phyloP scores from a whole-genome alignment of 2,888 invertebrate genomes.

The Schizaphis graminum region DNA sequence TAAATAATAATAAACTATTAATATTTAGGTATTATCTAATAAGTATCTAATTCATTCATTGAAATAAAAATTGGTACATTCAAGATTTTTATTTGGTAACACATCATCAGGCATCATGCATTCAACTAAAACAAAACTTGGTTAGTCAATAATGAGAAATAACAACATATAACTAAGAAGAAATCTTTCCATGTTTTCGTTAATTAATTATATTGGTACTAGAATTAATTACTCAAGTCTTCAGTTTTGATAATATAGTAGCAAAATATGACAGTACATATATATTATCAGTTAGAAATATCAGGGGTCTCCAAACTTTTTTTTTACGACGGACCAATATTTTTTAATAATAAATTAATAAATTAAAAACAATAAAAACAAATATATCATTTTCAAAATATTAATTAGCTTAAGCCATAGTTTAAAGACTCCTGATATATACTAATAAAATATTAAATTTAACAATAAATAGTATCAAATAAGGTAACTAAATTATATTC shows the following conservation, averaged over 20 bases:
- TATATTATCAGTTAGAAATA: background rate
- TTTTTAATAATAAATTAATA: no score
- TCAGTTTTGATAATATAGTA: background rate
- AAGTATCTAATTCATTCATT: background rate
- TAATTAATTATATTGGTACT: background rate
- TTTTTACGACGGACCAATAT: no score
- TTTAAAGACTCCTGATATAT: no score
- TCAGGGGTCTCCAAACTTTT: no score
- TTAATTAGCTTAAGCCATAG: no score
- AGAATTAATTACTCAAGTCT: background rate
- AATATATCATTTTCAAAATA: no score
- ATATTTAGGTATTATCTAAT: background rate
- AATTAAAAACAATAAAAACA: no score
- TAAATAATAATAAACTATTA: background rate
- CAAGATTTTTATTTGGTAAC: background rate
- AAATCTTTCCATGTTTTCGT: background rate
- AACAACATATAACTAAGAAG: background rate
- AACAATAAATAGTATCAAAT: background rate
- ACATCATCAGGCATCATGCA: slow-evolving; percentile 36
- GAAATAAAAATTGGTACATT: background rate
- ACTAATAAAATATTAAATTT: background rate
- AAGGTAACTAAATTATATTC: background rate
- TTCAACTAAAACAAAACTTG: background rate
- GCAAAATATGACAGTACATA: background rate
- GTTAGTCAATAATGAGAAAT: slow-evolving; percentile 19